These are phyloP conservation scores for Drosophila persimilis DNA, from an alignment of 1,140 invertebrate species.

Conservation along the genomic window DNA sequence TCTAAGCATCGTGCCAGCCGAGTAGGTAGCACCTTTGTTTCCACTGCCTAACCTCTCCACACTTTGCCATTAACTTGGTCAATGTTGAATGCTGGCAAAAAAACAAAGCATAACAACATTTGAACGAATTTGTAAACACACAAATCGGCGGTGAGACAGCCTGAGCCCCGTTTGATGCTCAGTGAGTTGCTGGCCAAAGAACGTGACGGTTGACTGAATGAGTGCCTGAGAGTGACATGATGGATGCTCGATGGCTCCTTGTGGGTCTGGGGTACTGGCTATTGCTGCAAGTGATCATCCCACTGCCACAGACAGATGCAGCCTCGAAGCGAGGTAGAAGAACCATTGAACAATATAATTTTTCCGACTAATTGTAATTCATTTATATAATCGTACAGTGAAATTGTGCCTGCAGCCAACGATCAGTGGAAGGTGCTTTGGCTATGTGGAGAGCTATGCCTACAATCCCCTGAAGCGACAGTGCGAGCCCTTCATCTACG, in stretches of 20 bases:
- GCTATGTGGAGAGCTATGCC: slow-evolving; percentile 70
- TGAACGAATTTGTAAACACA: slow-evolving; percentile 54
- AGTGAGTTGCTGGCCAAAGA: slow-evolving; percentile 64
- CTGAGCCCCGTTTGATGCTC: slow-evolving; percentile 46
- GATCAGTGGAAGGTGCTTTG: slow-evolving; percentile 70
- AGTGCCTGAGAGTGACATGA: slow-evolving; percentile 21
- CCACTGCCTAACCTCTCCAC: not conserved
- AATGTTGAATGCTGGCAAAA: slow-evolving; percentile 70
- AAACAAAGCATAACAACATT: slow-evolving; percentile 49
- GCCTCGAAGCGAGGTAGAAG: slow-evolving; percentile 64
- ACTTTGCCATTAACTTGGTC: slow-evolving; percentile 63
- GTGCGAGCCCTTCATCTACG: slow-evolving; percentile 72
- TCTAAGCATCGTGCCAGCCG: too few relatives aligned
- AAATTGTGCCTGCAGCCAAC: slow-evolving; percentile 67
- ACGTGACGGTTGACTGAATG: slow-evolving; percentile 45
- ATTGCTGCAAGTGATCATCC: slow-evolving; percentile 6
- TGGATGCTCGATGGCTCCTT: slow-evolving; percentile 40
- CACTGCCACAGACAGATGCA: slow-evolving; percentile 4
- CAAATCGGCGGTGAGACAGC: slow-evolving; percentile 40
- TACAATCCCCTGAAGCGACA: slow-evolving; percentile 70
- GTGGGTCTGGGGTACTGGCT: not conserved
- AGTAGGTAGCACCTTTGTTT: slow-evolving; percentile 24
- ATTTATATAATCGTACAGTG: slow-evolving; percentile 33
- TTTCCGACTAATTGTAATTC: not conserved
- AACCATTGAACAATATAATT: not conserved